Percentiles rank a stretch among this genome's conserved stretches.
These are phyloP conservation scores for Ashinkailepas kermadecensis DNA, from an alignment of 2,888 invertebrate species.

Conservation along the genomic window DNA sequence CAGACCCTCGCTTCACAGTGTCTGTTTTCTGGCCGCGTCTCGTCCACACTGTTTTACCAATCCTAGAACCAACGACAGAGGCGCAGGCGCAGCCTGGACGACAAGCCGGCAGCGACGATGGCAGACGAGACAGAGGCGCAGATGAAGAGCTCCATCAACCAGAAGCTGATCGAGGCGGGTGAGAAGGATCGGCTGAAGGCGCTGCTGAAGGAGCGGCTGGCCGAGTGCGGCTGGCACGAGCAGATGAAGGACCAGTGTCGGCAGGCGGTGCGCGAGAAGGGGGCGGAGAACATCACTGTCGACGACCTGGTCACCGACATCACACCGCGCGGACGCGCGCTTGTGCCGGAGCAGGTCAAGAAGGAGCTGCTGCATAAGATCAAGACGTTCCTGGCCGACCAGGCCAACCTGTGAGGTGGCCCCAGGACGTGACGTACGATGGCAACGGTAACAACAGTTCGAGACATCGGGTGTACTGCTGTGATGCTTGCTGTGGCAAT, in stretches of 20 bases:
- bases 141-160: constrained; percentile 43
- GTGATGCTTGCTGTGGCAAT: too few relatives aligned
- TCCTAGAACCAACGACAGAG: too few relatives aligned
- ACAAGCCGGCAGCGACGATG: not conserved
- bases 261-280: constrained; percentile 60
- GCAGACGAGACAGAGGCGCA: constrained; percentile 22
- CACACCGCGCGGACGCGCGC: constrained; percentile 71
- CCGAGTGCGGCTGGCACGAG: constrained; percentile 92
- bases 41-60: too few relatives aligned
- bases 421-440: not conserved
- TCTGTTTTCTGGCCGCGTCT: too few relatives aligned
- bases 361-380: constrained; percentile 83
- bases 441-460: too few relatives aligned
- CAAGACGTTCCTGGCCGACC: constrained; percentile 59
- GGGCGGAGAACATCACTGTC: constrained; percentile 64
- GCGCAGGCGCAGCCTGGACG: too few relatives aligned
- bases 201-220: constrained; percentile 63
- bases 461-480: too few relatives aligned
- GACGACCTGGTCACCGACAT: constrained; percentile 75
- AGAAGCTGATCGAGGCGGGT: constrained; percentile 45
- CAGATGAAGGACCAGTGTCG: constrained; percentile 56
- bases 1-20: too few relatives aligned
- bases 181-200: constrained; percentile 50
- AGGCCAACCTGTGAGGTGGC: not conserved
- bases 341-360: constrained; percentile 87